Conservation (phyloP, 2,113 vertebrate genomes). For the Pholis gunnellus region DNA sequence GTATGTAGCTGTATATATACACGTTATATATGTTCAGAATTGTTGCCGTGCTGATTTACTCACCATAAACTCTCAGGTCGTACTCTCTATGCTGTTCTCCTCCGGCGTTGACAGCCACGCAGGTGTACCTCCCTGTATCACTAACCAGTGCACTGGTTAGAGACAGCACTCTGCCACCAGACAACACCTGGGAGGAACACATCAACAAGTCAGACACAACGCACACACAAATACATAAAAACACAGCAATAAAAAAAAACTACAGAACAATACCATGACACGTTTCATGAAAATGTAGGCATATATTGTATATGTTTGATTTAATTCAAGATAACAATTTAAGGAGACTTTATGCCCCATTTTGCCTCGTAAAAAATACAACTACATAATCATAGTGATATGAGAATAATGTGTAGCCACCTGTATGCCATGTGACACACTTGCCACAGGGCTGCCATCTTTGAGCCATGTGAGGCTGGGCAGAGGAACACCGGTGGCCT, state of each 20-base stretch:
- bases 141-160: conserved; percentile 90
- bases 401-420: conserved; percentile 65
- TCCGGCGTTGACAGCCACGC: conserved; percentile 94
- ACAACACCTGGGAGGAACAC: conserved; percentile 85
- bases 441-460: conserved; percentile 94
- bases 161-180: conserved; percentile 88
- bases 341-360: neutral
- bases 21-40: neutral
- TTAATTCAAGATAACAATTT: neutral
- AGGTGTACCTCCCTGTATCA: conserved; percentile 91
- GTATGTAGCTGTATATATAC: neutral
- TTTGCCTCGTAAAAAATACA: neutral
- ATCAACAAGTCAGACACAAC: neutral
- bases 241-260: neutral
- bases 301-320: neutral
- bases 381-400: neutral
- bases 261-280: neutral
- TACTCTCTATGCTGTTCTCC: conserved; percentile 92
- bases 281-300: neutral
- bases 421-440: conserved; percentile 90
- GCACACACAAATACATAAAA: neutral
- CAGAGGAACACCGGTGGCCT: conserved; percentile 91
- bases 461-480: conserved; percentile 97
- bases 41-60: conserved; percentile 59
- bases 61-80: conserved; percentile 91